Evolutionary conservation across 2,113 vertebrate species (phyloP), one percentile per base, ranked within the genome.

Genomic region (Lampris incognitus): DNA sequence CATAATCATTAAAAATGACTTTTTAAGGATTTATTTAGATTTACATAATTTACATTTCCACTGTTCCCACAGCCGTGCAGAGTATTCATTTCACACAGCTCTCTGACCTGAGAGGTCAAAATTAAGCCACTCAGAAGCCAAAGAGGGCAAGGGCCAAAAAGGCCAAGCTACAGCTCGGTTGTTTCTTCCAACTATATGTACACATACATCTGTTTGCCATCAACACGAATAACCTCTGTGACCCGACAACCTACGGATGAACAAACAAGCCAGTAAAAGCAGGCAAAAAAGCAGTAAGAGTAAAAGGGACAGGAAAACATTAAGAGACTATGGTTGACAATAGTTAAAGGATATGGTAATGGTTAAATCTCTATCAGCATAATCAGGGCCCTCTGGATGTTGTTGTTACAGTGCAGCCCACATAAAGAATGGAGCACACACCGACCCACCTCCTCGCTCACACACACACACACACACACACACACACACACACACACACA

Each of bases 131-230:
- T 72, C 6, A 60, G 63, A 78, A 50, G 62, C 66, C 48, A 80
- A 63, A 24, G 62, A 83, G 79, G 64, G 46, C 42, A 66, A 67
- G 55, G 36, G 82, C 79, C 78, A 71, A 65, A 74, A 62, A 69
- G 87, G 84, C 87, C 78, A 83, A 59, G 68, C 62, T 61, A 80
- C 71, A 79, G 72, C 79, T 88, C 82, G 87, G 84, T 85, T 86
- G 70, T 71, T 82, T 71, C 74, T 65, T 62, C 67, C 74, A 50
- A 74, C 60, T 72, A 68, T 40, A 40, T 64, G 52, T 39, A 51
- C 44, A 66, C 49, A 65, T 11, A 38, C 82, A 86, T 83, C 81
- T 88, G 88, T 90, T 83, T 78, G 76, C 58, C 51, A 82, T 88
- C 76, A 83, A 78, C 70, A 66, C 9, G 73, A 86, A 90, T 85